Conservation (phyloP, 2,888 invertebrate genomes). For the Cataglyphis altisquamis region DNA sequence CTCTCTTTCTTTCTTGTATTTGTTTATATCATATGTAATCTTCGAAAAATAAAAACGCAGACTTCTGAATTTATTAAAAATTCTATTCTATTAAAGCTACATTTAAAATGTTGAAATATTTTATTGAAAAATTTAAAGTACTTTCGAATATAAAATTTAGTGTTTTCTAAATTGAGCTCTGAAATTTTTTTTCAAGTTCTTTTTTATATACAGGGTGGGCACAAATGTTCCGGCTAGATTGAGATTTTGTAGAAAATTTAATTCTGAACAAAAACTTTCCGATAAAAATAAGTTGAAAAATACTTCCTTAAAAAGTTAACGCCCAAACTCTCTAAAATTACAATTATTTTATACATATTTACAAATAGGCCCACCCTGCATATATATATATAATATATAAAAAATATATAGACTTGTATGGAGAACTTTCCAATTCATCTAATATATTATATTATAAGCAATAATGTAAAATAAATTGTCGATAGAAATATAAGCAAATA, state of each 20-base stretch:
- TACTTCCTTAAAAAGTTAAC: no score
- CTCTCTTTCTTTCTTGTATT: not conserved
- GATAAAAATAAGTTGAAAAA: no score
- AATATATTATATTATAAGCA: not conserved
- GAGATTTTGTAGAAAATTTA: no score
- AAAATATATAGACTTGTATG: not conserved
- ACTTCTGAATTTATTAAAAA: not conserved
- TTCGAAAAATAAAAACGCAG: not conserved
- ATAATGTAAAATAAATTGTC: not conserved
- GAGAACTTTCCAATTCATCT: not conserved
- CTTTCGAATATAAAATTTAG: no score
- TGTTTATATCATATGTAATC: not conserved
- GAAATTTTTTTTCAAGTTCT: not conserved
- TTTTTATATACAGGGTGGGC: no score
- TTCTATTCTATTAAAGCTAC: not conserved
- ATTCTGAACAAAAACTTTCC: no score
- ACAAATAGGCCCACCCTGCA: no score
- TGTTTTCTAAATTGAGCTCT: not conserved
- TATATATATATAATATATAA: not conserved
- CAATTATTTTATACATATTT: no score
- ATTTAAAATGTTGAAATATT: not conserved
- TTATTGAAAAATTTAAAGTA: no score
- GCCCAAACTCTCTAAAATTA: no score
- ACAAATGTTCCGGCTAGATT: no score
- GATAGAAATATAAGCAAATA: not conserved